Base-by-base conservation (phyloP, 2,888 invertebrate genomes). In the Drosophila prolongata region DNA sequence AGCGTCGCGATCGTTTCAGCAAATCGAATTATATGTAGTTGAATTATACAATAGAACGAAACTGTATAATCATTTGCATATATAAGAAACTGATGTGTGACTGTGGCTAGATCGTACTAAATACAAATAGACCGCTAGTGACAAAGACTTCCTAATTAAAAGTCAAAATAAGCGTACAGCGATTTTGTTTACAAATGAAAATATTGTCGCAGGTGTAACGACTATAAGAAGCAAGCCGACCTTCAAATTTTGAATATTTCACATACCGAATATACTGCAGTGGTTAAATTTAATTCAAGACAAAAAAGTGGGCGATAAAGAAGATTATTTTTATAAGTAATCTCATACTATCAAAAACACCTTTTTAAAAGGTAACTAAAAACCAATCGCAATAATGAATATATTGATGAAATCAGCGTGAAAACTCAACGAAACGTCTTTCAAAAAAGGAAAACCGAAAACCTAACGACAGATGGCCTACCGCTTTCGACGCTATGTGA, bases 1-100 rank as follows among this genome's bases (percentile, higher is more conserved):
- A 85, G 83, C 83, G 86, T 57, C 78, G 88, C 75, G 83, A 87
- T 66, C 86, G 80, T 74, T 76, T 71, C 86, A 70, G 68, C 64
- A 54, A 71, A 70, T 57, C 68, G 72, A 55, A 72, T 37, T 59
- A 64, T 59, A 72, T 58, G 61, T 54, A 57, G 10, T 56, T 50
- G 44, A 24, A 52, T 42, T 49, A 42, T 69, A n/a, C 30, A 53
- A 59, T 47, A 50, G 43, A 59, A 40, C 27, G 50, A 24, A 38
- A 52, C 50, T 37, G 40, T 65, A 66, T 47, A 68, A 68, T 59
- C 53, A 53, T 70, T 60, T 53, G 60, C 70, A 53, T 69, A 69
- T 54, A 64, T 57, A 52, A 54, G 55, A 62, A 62, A 14, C 50
- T 44, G 72, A 54, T 54, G 65, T 49, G 56, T 53, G 37, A 34